Evolutionary conservation across 2,113 vertebrate species (phyloP), one percentile per base, ranked within the genome.

Genomic region (Cyprinus carpio): DNA sequence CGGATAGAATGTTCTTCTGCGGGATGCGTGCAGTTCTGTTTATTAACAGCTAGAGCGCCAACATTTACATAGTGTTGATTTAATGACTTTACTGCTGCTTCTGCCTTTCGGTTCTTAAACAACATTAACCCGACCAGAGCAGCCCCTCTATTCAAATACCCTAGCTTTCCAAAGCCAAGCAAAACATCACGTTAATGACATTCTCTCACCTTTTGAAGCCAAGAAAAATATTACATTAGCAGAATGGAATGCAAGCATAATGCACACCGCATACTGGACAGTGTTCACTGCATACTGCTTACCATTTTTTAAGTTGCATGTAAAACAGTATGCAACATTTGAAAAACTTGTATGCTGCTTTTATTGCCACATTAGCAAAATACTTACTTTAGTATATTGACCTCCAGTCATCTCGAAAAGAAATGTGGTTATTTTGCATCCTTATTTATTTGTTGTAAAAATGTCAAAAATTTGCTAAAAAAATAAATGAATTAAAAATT

Each of bases 141-240:
- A 81, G 75, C 90, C 13, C 1, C 75, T 83, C 23, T 78, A 76
- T 40, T 72, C 34, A 83, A 23, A 76, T 82, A 34, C 5, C 34
- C 84, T 40, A 62, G 27, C 18, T 75, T 58, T 27, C 83, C 86
- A 88, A 71, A 40, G 80, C 43, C 88, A 87, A 91, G 89, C 84
- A 89, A 87, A 82, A 91, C 92, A 89, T 75, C 89, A 86, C 94
- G 94, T 95, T 94, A 94, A 83, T 43, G 84, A 83, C 62, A 65
- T 69, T 64, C 3, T 43, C 1, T 40, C 34, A 43, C 56, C 34
- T 43, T 43, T 62, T 62, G 13, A 43, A 43, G 56, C 58, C 58
- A 65, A 80, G 37, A 37, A 64, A 43, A 64, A 80, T 62, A 27
- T n/a, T n/a, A 37, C 51, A 60, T 58, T 40, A 79, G 54, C 29